Percentiles rank a stretch among this genome's conserved stretches.
Conservation (phyloP, 1,140 invertebrate genomes). For the Meloidogyne floridensis region DNA sequence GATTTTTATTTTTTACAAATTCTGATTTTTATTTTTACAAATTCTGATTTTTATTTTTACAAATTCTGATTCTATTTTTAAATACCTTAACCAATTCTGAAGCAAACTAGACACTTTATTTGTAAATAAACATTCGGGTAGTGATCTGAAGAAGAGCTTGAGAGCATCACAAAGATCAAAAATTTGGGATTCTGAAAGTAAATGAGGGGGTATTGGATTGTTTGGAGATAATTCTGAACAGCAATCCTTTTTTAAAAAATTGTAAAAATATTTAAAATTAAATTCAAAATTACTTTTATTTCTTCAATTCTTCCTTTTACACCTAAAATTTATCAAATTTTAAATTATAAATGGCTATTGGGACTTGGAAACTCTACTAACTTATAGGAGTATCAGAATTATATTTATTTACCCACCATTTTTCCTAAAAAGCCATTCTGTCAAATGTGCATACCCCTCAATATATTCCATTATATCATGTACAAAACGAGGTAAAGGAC, state of each 20-base stretch:
- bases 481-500: conserved; percentile 39
- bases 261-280: not conserved
- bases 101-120: conserved; percentile 30
- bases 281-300: conserved; percentile 1
- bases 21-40: not conserved
- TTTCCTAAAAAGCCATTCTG: conserved; percentile 44
- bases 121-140: conserved; percentile 41
- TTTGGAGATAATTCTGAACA: conserved; percentile 16
- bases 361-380: too few relatives aligned
- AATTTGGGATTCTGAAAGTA: conserved; percentile 36
- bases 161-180: conserved; percentile 42
- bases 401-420: conserved; percentile 22
- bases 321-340: not conserved
- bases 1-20: not conserved
- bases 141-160: conserved; percentile 35
- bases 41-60: not conserved
- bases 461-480: conserved; percentile 44
- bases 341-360: too few relatives aligned
- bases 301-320: conserved; percentile 25
- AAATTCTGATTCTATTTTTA: too few relatives aligned
- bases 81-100: conserved; percentile 12
- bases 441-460: not conserved
- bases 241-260: not conserved
- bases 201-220: conserved; percentile 23
- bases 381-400: too few relatives aligned